These are phyloP conservation scores for Istiophorus platypterus DNA, from an alignment of 2,113 vertebrate genomes.

Conservation along the genomic window DNA sequence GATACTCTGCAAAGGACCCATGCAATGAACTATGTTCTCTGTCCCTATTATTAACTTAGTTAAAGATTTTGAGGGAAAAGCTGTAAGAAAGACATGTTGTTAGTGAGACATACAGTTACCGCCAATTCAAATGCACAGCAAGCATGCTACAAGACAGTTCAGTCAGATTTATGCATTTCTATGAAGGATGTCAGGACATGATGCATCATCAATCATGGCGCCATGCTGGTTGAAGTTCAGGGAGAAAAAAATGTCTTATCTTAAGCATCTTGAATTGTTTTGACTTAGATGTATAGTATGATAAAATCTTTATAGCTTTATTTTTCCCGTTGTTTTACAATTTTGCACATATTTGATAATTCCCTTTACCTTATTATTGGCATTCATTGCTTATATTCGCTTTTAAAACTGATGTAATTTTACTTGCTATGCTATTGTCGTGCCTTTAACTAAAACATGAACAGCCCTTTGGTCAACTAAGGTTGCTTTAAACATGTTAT, in stretches of 20 bases:
- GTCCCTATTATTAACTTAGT: slow-evolving; percentile 25
- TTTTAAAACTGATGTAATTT: too few species aligned
- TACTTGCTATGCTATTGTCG: too few species aligned
- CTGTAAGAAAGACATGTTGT: slow-evolving; percentile 21
- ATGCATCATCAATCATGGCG: slow-evolving; percentile 63
- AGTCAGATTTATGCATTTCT: slow-evolving; percentile 61
- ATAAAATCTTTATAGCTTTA: slow-evolving; percentile 9
- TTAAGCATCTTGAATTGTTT: slow-evolving; percentile 42
- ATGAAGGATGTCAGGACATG: slow-evolving; percentile 41
- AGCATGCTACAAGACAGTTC: slow-evolving; percentile 35
- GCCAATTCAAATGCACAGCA: slow-evolving; percentile 42
- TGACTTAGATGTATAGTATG: slow-evolving; percentile 28
- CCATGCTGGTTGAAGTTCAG: slow-evolving; percentile 26
- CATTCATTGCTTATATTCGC: too few species aligned
- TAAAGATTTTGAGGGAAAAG: background rate
- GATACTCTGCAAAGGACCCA: background rate
- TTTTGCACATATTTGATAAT: too few species aligned
- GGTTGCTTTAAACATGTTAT: too few species aligned
- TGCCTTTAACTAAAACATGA: too few species aligned
- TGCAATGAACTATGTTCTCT: background rate
- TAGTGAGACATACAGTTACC: slow-evolving; percentile 10
- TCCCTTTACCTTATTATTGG: too few species aligned
- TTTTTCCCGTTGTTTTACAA: too few species aligned
- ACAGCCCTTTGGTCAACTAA: too few species aligned
- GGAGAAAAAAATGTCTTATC: slow-evolving; percentile 35